Conservation (phyloP, 2,888 invertebrate genomes). For the Apamea crenata region DNA sequence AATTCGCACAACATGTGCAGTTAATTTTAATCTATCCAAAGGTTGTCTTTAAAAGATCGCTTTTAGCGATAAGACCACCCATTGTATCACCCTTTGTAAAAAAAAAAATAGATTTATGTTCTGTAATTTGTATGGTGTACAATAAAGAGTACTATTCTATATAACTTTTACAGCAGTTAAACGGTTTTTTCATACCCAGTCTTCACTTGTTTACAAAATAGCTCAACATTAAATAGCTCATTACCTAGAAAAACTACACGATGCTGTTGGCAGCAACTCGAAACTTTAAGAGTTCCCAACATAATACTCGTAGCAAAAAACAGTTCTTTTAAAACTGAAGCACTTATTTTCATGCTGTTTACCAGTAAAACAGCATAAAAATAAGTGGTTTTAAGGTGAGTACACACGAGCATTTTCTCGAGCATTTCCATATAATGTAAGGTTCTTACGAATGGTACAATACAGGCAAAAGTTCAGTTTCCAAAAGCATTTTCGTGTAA, state of each 20-base stretch:
- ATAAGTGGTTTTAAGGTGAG: background rate
- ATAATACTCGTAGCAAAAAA: background rate
- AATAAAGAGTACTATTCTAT: no score
- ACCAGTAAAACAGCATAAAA: background rate
- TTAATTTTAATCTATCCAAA: no score
- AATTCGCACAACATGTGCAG: no score
- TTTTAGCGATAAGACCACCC: no score
- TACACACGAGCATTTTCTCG: background rate
- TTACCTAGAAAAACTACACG: background rate
- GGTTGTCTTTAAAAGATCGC: no score
- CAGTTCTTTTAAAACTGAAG: background rate
- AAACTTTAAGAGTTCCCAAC: slow-evolving; percentile 1
- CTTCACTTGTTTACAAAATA: background rate
- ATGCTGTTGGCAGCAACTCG: background rate
- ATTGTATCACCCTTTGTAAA: no score
- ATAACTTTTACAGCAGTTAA: no score
- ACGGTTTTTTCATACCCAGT: background rate
- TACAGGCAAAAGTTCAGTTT: background rate
- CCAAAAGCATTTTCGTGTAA: background rate
- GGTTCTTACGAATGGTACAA: background rate
- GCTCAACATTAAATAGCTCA: no score
- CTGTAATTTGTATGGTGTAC: no score
- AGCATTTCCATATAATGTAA: background rate
- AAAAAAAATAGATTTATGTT: no score
- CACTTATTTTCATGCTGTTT: background rate